These are phyloP conservation scores for Oryzias sinensis DNA, from an alignment of 2,797 vertebrate species.

Conservation along the genomic window DNA sequence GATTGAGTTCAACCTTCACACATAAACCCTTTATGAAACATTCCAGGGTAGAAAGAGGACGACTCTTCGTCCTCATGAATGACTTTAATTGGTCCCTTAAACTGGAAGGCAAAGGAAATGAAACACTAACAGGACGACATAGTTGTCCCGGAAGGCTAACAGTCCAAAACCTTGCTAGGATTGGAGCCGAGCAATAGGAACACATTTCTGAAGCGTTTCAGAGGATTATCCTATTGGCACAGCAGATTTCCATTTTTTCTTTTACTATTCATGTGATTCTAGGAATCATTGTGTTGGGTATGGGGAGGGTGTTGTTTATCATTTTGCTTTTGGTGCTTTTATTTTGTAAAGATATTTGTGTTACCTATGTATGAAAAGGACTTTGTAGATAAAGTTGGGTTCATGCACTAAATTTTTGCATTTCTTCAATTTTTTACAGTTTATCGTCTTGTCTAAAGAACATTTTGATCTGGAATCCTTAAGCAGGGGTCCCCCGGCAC, in stretches of 20 bases:
- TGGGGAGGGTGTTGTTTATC: too few relatives aligned
- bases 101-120: slow-evolving; percentile 64
- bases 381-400: too few relatives aligned
- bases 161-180: slow-evolving; percentile 55
- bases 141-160: slow-evolving; percentile 50
- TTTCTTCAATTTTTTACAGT: too few relatives aligned
- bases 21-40: slow-evolving; percentile 39
- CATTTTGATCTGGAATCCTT: too few relatives aligned
- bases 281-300: too few relatives aligned
- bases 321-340: too few relatives aligned
- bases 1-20: slow-evolving; percentile 71
- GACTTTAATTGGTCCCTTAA: slow-evolving; percentile 73
- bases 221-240: slow-evolving; percentile 10
- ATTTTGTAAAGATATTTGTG: too few relatives aligned
- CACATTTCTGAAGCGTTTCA: slow-evolving; percentile 4
- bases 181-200: slow-evolving; percentile 18
- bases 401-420: too few relatives aligned
- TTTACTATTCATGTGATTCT: too few relatives aligned
- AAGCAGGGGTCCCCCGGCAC: too few relatives aligned
- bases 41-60: slow-evolving; percentile 45
- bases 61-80: slow-evolving; percentile 68
- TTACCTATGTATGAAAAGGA: too few relatives aligned
- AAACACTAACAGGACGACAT: slow-evolving; percentile 75
- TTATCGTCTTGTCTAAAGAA: too few relatives aligned
- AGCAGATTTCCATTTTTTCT: not conserved